These are phyloP conservation scores for Mesoclemmys tuberculata DNA, from an alignment of 2,113 vertebrate genomes.

Conservation along the genomic window DNA sequence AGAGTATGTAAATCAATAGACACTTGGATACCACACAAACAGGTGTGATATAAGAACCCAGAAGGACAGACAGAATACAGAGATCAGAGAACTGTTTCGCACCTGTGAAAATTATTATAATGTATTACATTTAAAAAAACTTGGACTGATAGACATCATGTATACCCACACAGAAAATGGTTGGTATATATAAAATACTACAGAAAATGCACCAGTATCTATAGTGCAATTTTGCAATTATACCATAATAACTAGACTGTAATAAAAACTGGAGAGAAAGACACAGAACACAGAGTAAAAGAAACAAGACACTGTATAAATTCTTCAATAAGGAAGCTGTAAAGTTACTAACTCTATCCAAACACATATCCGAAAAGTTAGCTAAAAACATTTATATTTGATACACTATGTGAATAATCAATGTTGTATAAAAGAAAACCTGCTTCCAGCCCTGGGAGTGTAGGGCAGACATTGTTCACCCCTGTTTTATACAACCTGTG, in stretches of 20 bases:
- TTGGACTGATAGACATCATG: background rate
- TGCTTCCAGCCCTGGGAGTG: background rate
- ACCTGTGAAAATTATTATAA: background rate
- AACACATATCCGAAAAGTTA: background rate
- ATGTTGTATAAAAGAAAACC: background rate
- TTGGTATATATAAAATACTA: background rate
- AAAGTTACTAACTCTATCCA: background rate
- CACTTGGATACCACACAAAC: background rate
- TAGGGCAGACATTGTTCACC: background rate
- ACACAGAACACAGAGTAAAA: background rate
- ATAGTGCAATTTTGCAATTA: background rate
- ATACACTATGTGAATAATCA: background rate
- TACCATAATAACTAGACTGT: background rate
- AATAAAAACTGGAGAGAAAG: background rate
- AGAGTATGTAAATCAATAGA: slow-evolving; percentile 40
- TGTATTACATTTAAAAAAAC: background rate
- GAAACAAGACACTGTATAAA: background rate
- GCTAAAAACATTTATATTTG: background rate
- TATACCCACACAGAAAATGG: background rate
- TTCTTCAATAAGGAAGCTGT: background rate
- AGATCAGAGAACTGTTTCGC: background rate
- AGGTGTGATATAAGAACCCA: background rate
- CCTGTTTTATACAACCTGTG: background rate
- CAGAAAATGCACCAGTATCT: background rate
- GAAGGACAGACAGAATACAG: background rate